phyloP scores from a whole-genome alignment of 2,797 vertebrate genomes.

The Anguilla pacifica region DNA sequence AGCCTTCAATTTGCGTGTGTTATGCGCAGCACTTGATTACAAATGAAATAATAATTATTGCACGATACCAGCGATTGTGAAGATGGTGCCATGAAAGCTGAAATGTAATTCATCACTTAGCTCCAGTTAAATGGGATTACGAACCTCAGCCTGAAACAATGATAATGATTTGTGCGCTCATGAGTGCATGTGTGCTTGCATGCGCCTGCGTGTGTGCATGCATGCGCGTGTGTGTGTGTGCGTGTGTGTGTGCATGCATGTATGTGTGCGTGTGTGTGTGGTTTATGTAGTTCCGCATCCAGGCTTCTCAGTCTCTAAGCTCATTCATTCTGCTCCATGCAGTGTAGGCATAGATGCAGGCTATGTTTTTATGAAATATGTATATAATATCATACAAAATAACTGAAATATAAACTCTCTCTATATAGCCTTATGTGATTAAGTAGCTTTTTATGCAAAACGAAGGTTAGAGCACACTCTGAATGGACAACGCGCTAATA shows the following conservation, averaged over 20 bases:
- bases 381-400: background rate
- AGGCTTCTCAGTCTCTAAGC: background rate
- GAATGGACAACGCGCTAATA: background rate
- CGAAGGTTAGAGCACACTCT: background rate
- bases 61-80: background rate
- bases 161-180: background rate
- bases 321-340: background rate
- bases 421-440: background rate
- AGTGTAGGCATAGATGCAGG: background rate
- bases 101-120: conserved; percentile 24
- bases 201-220: background rate
- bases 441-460: background rate
- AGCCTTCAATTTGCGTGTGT: background rate
- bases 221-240: background rate
- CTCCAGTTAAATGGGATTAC: conserved; percentile 1
- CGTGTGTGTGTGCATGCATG: background rate
- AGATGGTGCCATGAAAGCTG: background rate
- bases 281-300: background rate
- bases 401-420: background rate
- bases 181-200: background rate
- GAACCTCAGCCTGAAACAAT: background rate
- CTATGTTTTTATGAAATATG: no score
- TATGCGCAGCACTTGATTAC: background rate
- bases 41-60: conserved; percentile 15
- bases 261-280: background rate